phyloP scores from a whole-genome alignment of 2,797 vertebrate species.

The Phyllotis vaccarum region DNA sequence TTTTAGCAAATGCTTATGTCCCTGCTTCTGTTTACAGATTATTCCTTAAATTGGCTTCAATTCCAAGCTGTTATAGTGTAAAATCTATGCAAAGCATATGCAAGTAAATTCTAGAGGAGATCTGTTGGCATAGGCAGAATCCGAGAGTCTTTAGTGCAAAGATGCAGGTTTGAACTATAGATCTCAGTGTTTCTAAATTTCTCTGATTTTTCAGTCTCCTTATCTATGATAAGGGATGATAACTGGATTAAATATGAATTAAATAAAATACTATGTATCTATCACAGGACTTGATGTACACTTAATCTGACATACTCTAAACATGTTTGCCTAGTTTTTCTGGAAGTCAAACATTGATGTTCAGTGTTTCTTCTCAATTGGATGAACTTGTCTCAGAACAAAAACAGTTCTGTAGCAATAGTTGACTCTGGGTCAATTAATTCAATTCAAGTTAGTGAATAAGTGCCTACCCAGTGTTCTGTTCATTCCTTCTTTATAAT shows the following conservation, averaged over 20 bases:
- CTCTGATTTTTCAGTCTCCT: not conserved
- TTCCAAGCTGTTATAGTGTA: not conserved
- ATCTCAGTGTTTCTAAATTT: not conserved
- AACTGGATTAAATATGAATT: not conserved
- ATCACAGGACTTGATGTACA: not conserved
- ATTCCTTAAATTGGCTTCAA: not conserved
- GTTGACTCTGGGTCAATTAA: not conserved
- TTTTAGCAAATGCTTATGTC: not conserved
- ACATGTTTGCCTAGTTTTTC: conserved; percentile 23
- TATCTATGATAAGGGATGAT: not conserved
- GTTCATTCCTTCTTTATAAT: not conserved
- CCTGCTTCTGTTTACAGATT: not conserved
- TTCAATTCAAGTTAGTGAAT: not conserved
- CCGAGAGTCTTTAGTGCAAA: not conserved
- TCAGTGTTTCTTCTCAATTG: not conserved
- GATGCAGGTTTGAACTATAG: not conserved
- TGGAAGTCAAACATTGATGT: not conserved
- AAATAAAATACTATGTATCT: not conserved
- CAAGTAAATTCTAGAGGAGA: not conserved
- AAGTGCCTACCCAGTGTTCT: not conserved
- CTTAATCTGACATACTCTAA: not conserved
- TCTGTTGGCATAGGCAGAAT: not conserved
- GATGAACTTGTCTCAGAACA: not conserved
- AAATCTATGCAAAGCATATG: not conserved
- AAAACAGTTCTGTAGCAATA: not conserved